Base-by-base conservation (phyloP, 2,113 vertebrate species). In the Platycercus adscitus region DNA sequence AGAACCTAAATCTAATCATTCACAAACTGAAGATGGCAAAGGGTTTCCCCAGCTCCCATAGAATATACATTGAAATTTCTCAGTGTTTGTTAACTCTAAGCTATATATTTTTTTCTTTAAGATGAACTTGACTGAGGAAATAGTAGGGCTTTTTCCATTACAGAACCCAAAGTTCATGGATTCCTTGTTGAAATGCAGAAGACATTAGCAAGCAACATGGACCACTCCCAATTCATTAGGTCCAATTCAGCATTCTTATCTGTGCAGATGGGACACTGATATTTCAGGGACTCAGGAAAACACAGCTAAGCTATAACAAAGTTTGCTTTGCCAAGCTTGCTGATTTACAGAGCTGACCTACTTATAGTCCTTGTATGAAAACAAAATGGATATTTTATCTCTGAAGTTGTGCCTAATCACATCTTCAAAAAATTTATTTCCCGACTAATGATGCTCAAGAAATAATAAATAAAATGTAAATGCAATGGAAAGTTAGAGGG, bases 381-480 rank as follows among this genome's bases (percentile, higher is more conserved):
- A 63, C 43, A 94, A 96, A 95, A 91, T 37, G 71, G 92, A 69
- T 43, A 89, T 43, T 77, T 83, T 70, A 78, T 66, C 56, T 94
- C 95, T 94, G 86, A 79, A 94, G 88, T 89, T 83, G 77, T 82
- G 56, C 86, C 78, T 94, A 89, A 95, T 89, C 94, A 88, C 64
- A 24, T 92, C 78, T 97, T 86, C 13, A 81, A 86, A 95, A 94
- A 90, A 56, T 12, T 12, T 61, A 71, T 89, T 91, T 92, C 20
- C 61, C 46, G 47, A 52, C 33, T 96, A 94, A 96, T 93, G 79
- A 95, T 70, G 49, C 79, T 94, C 92, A 68, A 87, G 75, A 96
- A 78, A 96, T 93, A 90, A 97, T 92, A 53, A 96, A 91, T 72
- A 88, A 97, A 97, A 96, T 89, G 78, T 55, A 93, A 95, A 93